Percentiles rank a stretch among this genome's conserved stretches.
Evolutionary conservation across 2,113 vertebrate genomes (phyloP).

Genomic region (Laticauda laticaudata): DNA sequence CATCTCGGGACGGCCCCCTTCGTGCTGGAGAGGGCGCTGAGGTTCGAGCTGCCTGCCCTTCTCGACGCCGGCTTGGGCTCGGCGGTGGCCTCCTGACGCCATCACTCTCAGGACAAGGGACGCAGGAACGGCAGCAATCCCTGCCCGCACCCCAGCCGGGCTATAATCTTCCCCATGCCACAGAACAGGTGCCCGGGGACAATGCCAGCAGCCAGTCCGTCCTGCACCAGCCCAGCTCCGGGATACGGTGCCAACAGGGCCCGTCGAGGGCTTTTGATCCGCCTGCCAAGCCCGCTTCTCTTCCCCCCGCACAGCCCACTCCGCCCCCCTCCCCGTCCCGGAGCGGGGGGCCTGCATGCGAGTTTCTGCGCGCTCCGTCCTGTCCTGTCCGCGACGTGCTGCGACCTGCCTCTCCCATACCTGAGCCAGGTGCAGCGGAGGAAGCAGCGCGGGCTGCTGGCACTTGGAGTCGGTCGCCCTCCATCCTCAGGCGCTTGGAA

Average conservation of each 20-base stretch:
- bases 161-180: conserved; percentile 31
- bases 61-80: not conserved
- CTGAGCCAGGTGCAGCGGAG: not conserved
- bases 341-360: not conserved
- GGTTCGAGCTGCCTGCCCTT: conserved; percentile 17
- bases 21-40: conserved; percentile 25
- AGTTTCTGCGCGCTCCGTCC: not conserved
- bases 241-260: not conserved
- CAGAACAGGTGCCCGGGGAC: conserved; percentile 34
- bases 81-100: conserved; percentile 20
- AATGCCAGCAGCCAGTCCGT: conserved; percentile 16
- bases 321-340: not conserved
- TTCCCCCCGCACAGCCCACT: too few species aligned
- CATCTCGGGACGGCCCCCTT: conserved; percentile 3
- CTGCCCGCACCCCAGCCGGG: conserved; percentile 16
- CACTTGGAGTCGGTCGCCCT: not conserved
- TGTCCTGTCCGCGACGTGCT: not conserved
- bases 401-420: conserved; percentile 23
- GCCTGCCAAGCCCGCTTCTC: not conserved
- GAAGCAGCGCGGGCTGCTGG: conserved; percentile 2
- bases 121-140: conserved; percentile 22
- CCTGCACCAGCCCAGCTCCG: not conserved
- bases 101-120: conserved; percentile 28
- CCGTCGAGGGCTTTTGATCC: not conserved
- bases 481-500: not conserved